Evolutionary conservation across 64 coral and sea anemone genomes (phyloP).

Genomic region (Dendronephthya gigantea): DNA sequence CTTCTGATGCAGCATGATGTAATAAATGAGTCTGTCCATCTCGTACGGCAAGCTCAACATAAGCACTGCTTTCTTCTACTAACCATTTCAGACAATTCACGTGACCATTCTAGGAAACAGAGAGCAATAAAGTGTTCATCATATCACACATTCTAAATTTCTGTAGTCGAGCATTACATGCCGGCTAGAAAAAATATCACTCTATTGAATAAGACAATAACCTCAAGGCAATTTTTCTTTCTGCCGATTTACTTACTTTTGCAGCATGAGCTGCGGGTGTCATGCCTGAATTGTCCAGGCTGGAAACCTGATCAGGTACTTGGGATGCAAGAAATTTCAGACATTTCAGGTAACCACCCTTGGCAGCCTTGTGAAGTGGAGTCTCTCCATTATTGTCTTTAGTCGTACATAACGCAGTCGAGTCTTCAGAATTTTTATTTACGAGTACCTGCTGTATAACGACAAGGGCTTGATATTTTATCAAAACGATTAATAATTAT

Average conservation of each 20-base stretch:
- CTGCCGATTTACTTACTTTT: neutral
- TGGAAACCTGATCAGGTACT: slow-evolving; percentile 3
- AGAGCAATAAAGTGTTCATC: too few species aligned
- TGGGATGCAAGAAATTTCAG: neutral
- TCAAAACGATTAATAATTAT: neutral
- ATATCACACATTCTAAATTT: too few species aligned
- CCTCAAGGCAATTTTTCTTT: too few species aligned
- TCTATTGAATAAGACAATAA: too few species aligned
- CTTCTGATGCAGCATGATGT: slow-evolving; percentile 47
- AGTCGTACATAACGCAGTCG: neutral
- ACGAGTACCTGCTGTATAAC: neutral
- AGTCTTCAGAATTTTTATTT: neutral
- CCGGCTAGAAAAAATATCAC: too few species aligned
- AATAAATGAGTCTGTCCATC: slow-evolving; percentile 36
- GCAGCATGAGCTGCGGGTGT: slow-evolving; percentile 16
- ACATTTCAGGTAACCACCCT: slow-evolving; percentile 11
- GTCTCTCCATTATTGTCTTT: neutral
- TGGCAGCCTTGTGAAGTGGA: slow-evolving; percentile 7
- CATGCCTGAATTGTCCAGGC: neutral
- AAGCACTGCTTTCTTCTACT: slow-evolving; percentile 43
- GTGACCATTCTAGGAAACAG: slow-evolving; percentile 47
- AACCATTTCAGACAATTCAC: slow-evolving; percentile 61
- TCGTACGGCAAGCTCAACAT: slow-evolving; percentile 29
- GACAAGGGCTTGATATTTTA: neutral
- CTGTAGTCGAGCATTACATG: too few species aligned